Evolutionary conservation across 2,888 invertebrate genomes (phyloP), one percentile per base, ranked within the genome.

Genomic region (Eulithis prunata): DNA sequence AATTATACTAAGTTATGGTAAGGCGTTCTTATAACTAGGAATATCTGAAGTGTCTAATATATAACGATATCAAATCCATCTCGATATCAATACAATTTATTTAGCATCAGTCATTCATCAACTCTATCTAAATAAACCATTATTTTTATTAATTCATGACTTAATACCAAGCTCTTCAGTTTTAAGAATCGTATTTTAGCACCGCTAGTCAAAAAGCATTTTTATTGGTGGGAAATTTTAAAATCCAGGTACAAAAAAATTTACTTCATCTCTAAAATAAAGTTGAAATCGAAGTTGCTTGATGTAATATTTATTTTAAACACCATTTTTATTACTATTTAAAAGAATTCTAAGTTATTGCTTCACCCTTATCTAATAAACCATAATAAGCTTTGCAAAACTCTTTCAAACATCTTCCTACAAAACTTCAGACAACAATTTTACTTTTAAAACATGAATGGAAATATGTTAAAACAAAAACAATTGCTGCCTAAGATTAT

Each of bases 181-280:
- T 58, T 45, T 14, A 71, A 71, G 71, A 73, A 71, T 73, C 69
- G 71, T 73, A 69, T 72, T 75, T 73, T 80, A 81, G 82, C 80
- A 81, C 82, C 81, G 77, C 78, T 79, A 78, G 74, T 75, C 74
- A 73, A 72, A 75, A 74, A 77, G 72, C 73, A 71, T 66, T 60
- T 69, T 21, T 38, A 68, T 77, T 80, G 82, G 82, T 82, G 82
- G 82, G 82, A 75, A 82, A 72, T 74, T 62, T 54, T 4, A 46
- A 62, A 66, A 43, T 28, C 45, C 14, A 55, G 14, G n/a, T 54
- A 54, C 38, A 55, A 14, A 6, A 55, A 43, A 38, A 32, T 1
- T 38, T 10, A 28, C 43, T 14, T 53, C 38, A 53, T 53, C 6
- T 43, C 11, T 12, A 28, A 43, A 28, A 55, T 41, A 52, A 59